Conservation (phyloP, 2,888 invertebrate genomes). For the Phyllotreta striolata region DNA sequence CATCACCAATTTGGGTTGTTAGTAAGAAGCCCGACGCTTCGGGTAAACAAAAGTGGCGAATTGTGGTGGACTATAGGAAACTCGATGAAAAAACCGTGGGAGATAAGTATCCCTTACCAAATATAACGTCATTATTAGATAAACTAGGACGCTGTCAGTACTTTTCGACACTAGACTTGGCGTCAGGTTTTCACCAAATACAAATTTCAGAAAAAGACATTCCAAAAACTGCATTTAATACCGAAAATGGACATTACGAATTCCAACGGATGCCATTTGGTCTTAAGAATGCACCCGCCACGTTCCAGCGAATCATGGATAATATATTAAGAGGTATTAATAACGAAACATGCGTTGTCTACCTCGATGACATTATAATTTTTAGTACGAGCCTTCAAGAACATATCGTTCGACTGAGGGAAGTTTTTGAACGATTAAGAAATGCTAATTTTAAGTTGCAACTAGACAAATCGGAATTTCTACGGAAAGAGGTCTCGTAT, state of each 20-base stretch:
- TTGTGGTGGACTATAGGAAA: constrained; percentile 22
- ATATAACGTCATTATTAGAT: constrained; percentile 19
- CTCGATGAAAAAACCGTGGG: constrained; percentile 20
- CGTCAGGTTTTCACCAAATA: constrained; percentile 37
- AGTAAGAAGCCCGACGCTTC: constrained; percentile 34
- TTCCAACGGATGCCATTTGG: constrained; percentile 30
- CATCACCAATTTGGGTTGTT: constrained; percentile 32
- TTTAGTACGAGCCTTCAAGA: too few species aligned
- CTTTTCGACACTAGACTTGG: constrained; percentile 22
- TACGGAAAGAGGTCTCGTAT: too few species aligned
- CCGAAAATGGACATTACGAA: constrained; percentile 27
- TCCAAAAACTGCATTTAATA: constrained; percentile 33
- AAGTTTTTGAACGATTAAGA: too few species aligned
- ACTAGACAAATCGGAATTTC: too few species aligned
- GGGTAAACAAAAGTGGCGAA: constrained; percentile 29
- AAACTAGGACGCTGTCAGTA: constrained; percentile 18
- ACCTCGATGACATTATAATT: background rate
- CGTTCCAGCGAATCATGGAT: constrained; percentile 33
- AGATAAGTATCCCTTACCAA: constrained; percentile 20
- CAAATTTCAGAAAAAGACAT: constrained; percentile 26
- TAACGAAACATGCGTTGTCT: constrained; percentile 31
- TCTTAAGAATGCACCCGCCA: constrained; percentile 33
- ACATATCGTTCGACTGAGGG: too few species aligned
- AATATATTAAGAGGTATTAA: constrained; percentile 32
- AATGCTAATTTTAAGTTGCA: too few species aligned